phyloP scores from a whole-genome alignment of 30 jellyfish, hydroid and myxozoan species.

The Aurelia sp. region DNA sequence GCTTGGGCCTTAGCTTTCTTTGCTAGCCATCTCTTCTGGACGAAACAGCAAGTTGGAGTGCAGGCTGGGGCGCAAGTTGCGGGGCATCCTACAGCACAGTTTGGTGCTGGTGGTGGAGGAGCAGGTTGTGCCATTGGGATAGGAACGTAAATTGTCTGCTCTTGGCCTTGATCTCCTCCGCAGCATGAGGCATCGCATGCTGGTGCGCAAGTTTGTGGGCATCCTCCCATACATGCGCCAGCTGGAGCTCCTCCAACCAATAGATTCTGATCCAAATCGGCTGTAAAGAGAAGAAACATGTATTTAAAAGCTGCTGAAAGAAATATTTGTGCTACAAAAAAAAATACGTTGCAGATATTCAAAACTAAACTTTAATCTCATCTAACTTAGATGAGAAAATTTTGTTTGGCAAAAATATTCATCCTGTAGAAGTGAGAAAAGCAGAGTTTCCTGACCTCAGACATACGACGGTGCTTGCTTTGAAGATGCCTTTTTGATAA shows the following conservation, averaged over 20 bases:
- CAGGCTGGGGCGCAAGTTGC: slow-evolving; percentile 97
- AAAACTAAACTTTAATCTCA: no score
- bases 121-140: slow-evolving; percentile 89
- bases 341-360: no score
- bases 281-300: slow-evolving; percentile 18
- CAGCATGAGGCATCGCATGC: slow-evolving; percentile 95
- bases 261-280: slow-evolving; percentile 89
- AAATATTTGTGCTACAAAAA: no score
- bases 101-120: slow-evolving; percentile 90
- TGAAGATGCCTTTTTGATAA: no score
- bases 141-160: slow-evolving; percentile 70
- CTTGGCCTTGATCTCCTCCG: slow-evolving; percentile 65
- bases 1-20: slow-evolving; percentile 72
- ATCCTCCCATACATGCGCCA: slow-evolving; percentile 83
- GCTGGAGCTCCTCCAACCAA: slow-evolving; percentile 82
- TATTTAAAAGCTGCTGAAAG: background rate
- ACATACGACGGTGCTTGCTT: no score
- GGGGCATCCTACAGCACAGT: slow-evolving; percentile 96
- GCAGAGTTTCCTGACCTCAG: no score
- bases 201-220: slow-evolving; percentile 88
- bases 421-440: no score
- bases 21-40: slow-evolving; percentile 91
- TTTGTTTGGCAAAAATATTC: no score
- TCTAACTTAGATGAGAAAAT: no score
- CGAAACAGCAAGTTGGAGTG: slow-evolving; percentile 95